Percentiles rank a stretch among this genome's conserved stretches.
These are phyloP conservation scores for Tursiops truncatus DNA, from an alignment of 2,113 vertebrate genomes.

Conservation along the genomic window DNA sequence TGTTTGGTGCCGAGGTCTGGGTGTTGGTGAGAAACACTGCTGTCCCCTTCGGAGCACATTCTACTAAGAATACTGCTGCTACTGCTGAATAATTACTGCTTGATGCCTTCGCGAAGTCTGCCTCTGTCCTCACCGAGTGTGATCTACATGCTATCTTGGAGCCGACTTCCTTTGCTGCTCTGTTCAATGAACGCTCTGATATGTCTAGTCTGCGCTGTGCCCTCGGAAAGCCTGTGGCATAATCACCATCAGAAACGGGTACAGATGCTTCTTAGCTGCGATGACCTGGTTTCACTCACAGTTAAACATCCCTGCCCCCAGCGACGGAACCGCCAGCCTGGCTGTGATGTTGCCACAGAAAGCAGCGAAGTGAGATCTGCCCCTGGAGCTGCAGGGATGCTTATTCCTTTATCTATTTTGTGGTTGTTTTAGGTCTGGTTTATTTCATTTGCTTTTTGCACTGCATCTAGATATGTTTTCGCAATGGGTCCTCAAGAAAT, in stretches of 20 bases:
- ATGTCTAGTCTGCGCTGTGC: background rate
- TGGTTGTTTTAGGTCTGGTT: background rate
- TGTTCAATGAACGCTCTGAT: background rate
- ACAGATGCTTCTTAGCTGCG: background rate
- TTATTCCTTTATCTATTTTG: background rate
- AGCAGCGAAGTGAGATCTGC: background rate
- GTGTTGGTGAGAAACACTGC: background rate
- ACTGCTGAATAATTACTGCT: background rate
- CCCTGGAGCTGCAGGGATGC: background rate
- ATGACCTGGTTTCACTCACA: background rate
- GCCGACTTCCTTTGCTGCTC: background rate
- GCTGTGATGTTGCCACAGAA: background rate
- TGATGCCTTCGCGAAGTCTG: background rate
- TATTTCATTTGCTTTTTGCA: background rate
- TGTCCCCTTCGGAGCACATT: background rate
- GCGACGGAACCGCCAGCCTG: rapidly evolving
- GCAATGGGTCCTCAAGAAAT: background rate
- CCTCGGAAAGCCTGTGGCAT: background rate
- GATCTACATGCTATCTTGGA: background rate
- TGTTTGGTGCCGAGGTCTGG: background rate
- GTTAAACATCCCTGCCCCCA: background rate
- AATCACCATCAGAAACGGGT: background rate
- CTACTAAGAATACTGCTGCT: background rate
- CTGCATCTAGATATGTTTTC: background rate
- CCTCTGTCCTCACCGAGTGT: background rate